These are phyloP conservation scores for Lasioglossum malachurum DNA, from an alignment of 2,888 invertebrate genomes.

Conservation along the genomic window DNA sequence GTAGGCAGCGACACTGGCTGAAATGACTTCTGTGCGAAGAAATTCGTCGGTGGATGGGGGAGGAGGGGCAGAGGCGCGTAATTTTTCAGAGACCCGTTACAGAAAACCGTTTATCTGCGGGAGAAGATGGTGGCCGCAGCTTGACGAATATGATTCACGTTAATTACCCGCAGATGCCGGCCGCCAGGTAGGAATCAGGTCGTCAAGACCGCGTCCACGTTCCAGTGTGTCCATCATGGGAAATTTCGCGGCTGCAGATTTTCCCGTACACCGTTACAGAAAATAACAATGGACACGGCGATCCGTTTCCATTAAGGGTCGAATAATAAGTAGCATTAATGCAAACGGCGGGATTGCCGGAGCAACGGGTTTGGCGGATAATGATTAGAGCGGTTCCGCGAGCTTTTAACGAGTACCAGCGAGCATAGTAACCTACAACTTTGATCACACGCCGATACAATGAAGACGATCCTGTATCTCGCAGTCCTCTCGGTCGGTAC, in stretches of 20 bases:
- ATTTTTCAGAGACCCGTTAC: slow-evolving; percentile 5
- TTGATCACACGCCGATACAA: slow-evolving; percentile 42
- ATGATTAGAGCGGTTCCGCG: slow-evolving; percentile 25
- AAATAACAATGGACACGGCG: slow-evolving; percentile 53
- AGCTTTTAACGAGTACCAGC: slow-evolving; percentile 29
- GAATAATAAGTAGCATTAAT: slow-evolving; percentile 55
- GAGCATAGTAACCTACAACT: slow-evolving; percentile 42
- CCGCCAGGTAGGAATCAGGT: slow-evolving; percentile 35
- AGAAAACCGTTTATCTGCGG: background rate
- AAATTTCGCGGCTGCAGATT: slow-evolving; percentile 37
- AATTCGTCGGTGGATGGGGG: background rate
- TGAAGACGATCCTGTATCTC: slow-evolving; percentile 17
- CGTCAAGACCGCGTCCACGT: slow-evolving; percentile 9
- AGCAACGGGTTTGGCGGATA: slow-evolving; percentile 22
- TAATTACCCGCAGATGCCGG: slow-evolving; percentile 44
- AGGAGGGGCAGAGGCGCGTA: background rate
- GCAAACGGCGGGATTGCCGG: slow-evolving; percentile 46
- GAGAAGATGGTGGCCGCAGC: background rate
- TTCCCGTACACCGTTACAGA: slow-evolving; percentile 60
- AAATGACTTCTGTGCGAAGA: background rate
- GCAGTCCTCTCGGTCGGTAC: slow-evolving; percentile 27
- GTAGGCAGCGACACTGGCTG: background rate
- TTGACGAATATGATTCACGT: slow-evolving; percentile 25
- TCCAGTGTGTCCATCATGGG: slow-evolving; percentile 62
- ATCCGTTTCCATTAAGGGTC: slow-evolving; percentile 36